Evolutionary conservation across 2,113 vertebrate genomes (phyloP).

Genomic region (Tetrao urogallus): DNA sequence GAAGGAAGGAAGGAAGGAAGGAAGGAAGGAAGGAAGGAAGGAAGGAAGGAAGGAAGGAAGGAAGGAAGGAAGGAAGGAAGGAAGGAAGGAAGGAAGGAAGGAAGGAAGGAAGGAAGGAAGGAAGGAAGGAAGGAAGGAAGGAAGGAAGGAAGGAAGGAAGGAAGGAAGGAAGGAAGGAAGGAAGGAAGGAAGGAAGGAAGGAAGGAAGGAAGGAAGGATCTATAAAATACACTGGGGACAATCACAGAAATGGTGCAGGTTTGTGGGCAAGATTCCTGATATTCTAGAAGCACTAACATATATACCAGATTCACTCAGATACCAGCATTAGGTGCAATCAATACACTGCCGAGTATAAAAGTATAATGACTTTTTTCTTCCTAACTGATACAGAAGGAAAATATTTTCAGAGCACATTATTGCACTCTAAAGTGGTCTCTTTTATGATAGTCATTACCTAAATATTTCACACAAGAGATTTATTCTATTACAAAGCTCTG

Average conservation of each 20-base stretch:
- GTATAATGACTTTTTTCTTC: conserved; percentile 55
- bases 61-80: too few relatives aligned
- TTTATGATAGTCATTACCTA: conserved; percentile 78
- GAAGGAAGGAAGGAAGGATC: neutral
- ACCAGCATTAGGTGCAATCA: conserved; percentile 43
- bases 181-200: too few relatives aligned
- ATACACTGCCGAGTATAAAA: conserved; percentile 37
- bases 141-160: too few relatives aligned
- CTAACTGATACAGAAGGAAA: conserved; percentile 54
- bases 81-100: too few relatives aligned
- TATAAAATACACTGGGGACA: neutral
- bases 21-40: accelerated
- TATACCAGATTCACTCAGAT: neutral
- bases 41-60: too few relatives aligned
- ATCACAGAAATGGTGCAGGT: neutral
- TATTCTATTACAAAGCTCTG: conserved; percentile 64
- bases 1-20: too few relatives aligned
- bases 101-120: accelerated
- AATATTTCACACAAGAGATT: conserved; percentile 78
- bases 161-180: too few relatives aligned
- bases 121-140: neutral
- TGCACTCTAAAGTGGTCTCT: conserved; percentile 70
- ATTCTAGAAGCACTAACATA: neutral
- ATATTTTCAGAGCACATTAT: conserved; percentile 61
- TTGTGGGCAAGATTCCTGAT: neutral